Conservation (phyloP, 2,113 vertebrate genomes). For the Todiramphus chloris region DNA sequence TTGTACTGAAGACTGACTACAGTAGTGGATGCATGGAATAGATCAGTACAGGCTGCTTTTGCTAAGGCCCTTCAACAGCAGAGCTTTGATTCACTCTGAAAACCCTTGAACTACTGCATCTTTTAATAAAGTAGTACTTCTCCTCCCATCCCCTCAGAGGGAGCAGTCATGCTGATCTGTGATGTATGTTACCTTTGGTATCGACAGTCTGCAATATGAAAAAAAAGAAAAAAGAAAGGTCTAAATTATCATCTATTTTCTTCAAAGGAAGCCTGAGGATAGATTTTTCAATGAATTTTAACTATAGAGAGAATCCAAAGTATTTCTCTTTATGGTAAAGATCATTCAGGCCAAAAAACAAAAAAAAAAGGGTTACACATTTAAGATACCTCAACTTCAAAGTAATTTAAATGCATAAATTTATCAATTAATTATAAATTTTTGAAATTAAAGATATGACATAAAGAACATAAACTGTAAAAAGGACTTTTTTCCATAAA, state of each 20-base stretch:
- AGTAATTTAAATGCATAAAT: background rate
- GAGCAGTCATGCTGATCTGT: background rate
- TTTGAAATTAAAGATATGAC: background rate
- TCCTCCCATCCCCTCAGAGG: background rate
- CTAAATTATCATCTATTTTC: background rate
- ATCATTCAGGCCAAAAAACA: background rate
- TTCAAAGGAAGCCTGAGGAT: background rate
- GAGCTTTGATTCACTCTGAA: background rate
- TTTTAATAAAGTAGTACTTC: background rate
- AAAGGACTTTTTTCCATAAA: background rate
- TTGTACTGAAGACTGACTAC: background rate
- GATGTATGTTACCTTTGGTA: background rate
- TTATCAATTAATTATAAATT: background rate
- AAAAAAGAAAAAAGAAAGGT: background rate
- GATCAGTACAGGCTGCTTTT: background rate
- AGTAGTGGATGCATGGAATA: background rate
- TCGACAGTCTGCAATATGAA: background rate
- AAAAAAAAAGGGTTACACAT: background rate
- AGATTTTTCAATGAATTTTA: background rate
- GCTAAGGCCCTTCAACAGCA: background rate
- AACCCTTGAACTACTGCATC: background rate
- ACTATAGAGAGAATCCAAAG: background rate
- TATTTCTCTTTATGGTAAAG: background rate
- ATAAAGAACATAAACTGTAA: background rate
- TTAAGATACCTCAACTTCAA: background rate